A percentile compares a stretch with the other conserved stretches of the same genome.
These are phyloP conservation scores for Caiman crocodilus DNA, from an alignment of 2,797 vertebrate genomes.

Conservation along the genomic window DNA sequence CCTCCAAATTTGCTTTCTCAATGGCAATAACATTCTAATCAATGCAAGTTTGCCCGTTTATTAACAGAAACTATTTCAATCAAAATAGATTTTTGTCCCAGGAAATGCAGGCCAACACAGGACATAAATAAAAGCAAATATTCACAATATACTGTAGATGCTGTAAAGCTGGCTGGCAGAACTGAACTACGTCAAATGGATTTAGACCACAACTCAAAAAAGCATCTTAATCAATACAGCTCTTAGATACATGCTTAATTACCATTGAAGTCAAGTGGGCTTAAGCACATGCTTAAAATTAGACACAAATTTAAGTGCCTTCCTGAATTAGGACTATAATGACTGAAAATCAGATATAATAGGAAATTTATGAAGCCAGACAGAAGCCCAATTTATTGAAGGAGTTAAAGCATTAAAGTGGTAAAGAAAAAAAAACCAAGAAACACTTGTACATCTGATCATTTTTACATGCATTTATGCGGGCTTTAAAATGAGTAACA, in stretches of 20 bases:
- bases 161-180: not conserved
- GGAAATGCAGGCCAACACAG: slow-evolving; percentile 26
- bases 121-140: slow-evolving; percentile 16
- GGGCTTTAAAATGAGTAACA: not conserved
- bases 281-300: not conserved
- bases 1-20: not conserved
- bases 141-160: not conserved
- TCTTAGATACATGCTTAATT: slow-evolving; percentile 30
- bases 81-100: slow-evolving; percentile 28
- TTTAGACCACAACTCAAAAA: slow-evolving; percentile 34
- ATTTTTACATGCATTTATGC: not conserved
- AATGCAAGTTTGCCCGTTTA: not conserved
- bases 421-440: not conserved
- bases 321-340: slow-evolving; percentile 6
- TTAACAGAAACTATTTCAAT: slow-evolving; percentile 8
- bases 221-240: slow-evolving; percentile 12
- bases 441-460: rapidly evolving
- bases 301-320: not conserved
- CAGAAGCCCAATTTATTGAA: not conserved
- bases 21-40: not conserved
- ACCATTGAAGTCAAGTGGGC: slow-evolving; percentile 1
- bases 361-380: not conserved
- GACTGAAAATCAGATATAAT: slow-evolving; percentile 1
- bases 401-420: not conserved
- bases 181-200: slow-evolving; percentile 24